phyloP scores from a whole-genome alignment of 2,797 vertebrate species.

The Sebastes itinus region DNA sequence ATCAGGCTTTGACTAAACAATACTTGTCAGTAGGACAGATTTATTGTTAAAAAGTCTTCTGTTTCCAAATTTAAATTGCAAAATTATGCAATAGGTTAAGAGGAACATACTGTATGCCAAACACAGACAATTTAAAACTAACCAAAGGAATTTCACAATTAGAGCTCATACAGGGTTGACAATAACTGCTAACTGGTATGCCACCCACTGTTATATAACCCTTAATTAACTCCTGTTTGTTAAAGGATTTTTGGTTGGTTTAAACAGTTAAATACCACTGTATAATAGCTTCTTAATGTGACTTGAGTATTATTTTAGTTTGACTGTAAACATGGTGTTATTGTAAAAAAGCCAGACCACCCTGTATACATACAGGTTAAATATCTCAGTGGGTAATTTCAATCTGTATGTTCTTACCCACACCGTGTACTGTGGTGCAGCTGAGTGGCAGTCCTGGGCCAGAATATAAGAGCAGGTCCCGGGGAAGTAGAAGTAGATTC shows the following conservation, averaged over 20 bases:
- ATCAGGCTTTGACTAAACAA: neutral
- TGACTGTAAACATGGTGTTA: neutral
- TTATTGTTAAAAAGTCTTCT: neutral
- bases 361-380: neutral
- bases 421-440: conserved; percentile 92
- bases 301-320: neutral
- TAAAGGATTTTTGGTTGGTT: neutral
- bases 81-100: neutral
- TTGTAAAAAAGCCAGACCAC: neutral
- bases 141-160: neutral
- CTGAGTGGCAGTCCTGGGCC: conserved; percentile 92
- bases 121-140: neutral
- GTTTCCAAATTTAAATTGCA: neutral
- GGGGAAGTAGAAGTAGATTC: conserved; percentile 97
- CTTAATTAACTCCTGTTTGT: neutral
- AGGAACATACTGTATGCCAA: neutral
- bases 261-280: neutral
- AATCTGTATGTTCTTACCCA: conserved; percentile 87
- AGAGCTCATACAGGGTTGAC: neutral
- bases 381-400: neutral
- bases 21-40: neutral
- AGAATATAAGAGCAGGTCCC: conserved; percentile 97
- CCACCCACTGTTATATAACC: neutral
- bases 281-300: neutral
- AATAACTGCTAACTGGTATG: neutral